A percentile compares a stretch with the other conserved stretches of the same genome.
These are phyloP conservation scores for Lepus oiostolus DNA, from an alignment of 2,797 vertebrate genomes.

Conservation along the genomic window DNA sequence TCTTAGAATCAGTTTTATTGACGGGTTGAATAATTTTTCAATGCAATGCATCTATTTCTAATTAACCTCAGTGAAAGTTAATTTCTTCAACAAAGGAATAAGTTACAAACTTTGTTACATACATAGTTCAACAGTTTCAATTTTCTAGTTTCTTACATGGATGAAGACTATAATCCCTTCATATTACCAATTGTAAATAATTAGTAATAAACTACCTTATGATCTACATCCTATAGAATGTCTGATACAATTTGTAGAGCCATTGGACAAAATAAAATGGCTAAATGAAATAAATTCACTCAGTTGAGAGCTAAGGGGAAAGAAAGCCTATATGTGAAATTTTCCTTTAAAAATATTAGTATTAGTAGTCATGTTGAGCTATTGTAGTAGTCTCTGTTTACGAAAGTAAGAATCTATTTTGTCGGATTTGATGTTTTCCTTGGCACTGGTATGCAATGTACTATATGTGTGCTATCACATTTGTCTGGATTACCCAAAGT, in stretches of 20 bases:
- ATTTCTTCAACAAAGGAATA: constrained; percentile 54
- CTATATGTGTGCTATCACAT: neutral
- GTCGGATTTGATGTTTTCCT: constrained; percentile 63
- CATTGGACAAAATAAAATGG: constrained; percentile 68
- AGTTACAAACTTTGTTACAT: constrained; percentile 50
- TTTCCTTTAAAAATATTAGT: constrained; percentile 49
- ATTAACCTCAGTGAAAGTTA: constrained; percentile 71
- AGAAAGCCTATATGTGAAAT: constrained; percentile 48
- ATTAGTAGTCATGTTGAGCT: constrained; percentile 38
- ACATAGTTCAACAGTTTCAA: constrained; percentile 59
- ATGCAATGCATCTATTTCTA: constrained; percentile 68
- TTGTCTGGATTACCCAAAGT: constrained; percentile 57
- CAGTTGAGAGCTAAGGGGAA: constrained; percentile 57
- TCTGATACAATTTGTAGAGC: constrained; percentile 71
- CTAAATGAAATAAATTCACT: constrained; percentile 69
- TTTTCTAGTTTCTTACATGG: constrained; percentile 55
- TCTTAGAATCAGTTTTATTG: constrained; percentile 62
- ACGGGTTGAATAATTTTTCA: constrained; percentile 61
- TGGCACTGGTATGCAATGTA: constrained; percentile 62
- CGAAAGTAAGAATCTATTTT: constrained; percentile 72
- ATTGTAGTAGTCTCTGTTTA: constrained; percentile 44
- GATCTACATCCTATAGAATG: constrained; percentile 51
- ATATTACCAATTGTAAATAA: constrained; percentile 5
- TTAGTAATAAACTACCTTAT: constrained; percentile 33
- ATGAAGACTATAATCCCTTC: constrained; percentile 60